Percentiles rank a stretch among this genome's conserved stretches.
phyloP scores from a whole-genome alignment of 2,888 invertebrate genomes.

The Phorcus lineatus region DNA sequence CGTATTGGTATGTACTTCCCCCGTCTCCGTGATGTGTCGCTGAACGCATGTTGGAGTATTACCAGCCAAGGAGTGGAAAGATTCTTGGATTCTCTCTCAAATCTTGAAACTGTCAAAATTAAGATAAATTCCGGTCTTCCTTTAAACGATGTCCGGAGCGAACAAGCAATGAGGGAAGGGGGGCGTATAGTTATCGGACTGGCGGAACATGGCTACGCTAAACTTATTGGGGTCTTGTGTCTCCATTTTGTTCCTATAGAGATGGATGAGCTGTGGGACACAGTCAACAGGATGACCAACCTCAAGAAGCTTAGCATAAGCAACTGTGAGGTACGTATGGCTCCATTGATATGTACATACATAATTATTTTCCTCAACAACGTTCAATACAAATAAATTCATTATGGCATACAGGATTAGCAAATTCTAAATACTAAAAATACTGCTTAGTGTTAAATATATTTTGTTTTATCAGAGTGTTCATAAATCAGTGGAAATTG shows the following conservation, averaged over 20 bases:
- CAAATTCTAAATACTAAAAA: too few species aligned
- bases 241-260: constrained; percentile 63
- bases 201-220: constrained; percentile 37
- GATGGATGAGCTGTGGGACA: constrained; percentile 62
- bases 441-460: too few species aligned
- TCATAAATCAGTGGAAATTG: too few species aligned
- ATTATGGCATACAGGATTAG: too few species aligned
- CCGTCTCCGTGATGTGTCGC: constrained; percentile 50
- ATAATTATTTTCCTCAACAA: too few species aligned
- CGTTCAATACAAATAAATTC: too few species aligned
- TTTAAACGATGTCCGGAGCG: constrained; percentile 55
- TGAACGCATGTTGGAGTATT: constrained; percentile 64
- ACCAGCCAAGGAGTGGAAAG: constrained; percentile 49
- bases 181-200: constrained; percentile 46
- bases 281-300: constrained; percentile 49
- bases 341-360: neutral
- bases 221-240: constrained; percentile 55
- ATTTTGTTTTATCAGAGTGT: too few species aligned
- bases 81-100: constrained; percentile 44
- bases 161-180: constrained; percentile 57
- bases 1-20: constrained; percentile 51
- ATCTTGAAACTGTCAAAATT: constrained; percentile 52
- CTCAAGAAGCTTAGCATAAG: constrained; percentile 62
- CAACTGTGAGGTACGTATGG: constrained; percentile 61
- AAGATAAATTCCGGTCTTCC: constrained; percentile 62